Evolutionary conservation across 2,113 vertebrate species (phyloP).

Genomic region (Psophia crepitans): DNA sequence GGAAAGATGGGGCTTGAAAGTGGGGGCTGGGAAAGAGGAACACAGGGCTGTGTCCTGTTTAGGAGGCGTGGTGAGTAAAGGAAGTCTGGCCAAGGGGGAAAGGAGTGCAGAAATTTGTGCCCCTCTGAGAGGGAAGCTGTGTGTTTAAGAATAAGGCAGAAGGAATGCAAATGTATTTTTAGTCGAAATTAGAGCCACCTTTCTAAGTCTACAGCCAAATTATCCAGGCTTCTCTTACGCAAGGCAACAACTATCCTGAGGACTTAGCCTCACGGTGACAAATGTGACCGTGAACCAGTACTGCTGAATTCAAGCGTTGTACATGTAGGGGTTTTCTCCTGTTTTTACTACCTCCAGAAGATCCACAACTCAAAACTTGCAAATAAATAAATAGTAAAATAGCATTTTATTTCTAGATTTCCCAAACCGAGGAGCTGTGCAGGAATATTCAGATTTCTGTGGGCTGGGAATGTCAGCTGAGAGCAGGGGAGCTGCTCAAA

Average conservation of each 20-base stretch:
- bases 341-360: neutral
- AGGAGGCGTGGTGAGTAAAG: neutral
- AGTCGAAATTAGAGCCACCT: constrained; percentile 1
- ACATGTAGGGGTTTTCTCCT: neutral
- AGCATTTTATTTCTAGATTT: neutral
- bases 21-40: neutral
- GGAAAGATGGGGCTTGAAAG: neutral
- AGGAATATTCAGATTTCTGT: neutral
- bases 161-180: constrained; percentile 50
- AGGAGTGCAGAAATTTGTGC: neutral
- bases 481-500: neutral
- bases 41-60: neutral
- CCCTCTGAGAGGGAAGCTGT: neutral
- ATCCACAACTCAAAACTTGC: neutral
- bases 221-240: neutral
- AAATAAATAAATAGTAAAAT: neutral
- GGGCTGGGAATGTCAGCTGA: constrained; percentile 14
- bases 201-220: neutral
- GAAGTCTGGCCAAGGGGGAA: neutral
- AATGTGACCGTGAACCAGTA: neutral
- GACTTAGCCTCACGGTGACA: neutral
- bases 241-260: neutral
- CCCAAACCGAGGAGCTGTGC: neutral
- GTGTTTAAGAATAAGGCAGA: constrained; percentile 7
- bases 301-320: neutral